Base-by-base conservation (phyloP, 2,797 vertebrate species). In the Bradypodion ventrale region DNA sequence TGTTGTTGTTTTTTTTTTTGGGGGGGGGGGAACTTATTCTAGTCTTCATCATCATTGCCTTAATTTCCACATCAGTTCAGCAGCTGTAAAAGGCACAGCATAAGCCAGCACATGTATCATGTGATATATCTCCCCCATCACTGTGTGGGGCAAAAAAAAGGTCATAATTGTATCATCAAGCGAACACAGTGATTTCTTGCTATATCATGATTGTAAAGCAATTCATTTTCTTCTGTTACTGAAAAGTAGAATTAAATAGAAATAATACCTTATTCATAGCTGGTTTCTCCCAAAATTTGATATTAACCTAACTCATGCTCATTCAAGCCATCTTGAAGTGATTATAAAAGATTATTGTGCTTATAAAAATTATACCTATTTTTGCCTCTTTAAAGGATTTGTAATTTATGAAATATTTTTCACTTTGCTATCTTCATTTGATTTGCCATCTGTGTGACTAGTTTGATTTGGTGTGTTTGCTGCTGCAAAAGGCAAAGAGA, bases 401-500 rank as follows among this genome's bases (percentile, higher is more conserved):
- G 29, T 42, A 77, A 25, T 7, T 27, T 44, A 59, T 80, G 52
- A 29, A n/a, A 25, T 37, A 25, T 72, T 29, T 16, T 88, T 76
- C 78, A 40, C 4, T 44, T 52, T 29, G 2, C 29, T 69, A 6
- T 80, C n/a, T 80, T 9, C 63, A 85, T 5, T 32, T 56, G 10
- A 59, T 42, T 16, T 59, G 63, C 65, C 40, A 65, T 46, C 7
- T 59, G 19, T 44, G 56, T 84, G 56, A 56, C 88, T 85, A 83
- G 6, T 4, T 49, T 60, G 7, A 81, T 90, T 63, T 7, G 68
- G 82, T 65, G 23, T 62, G 66, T 46, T 44, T 88, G 69, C 63
- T 9, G 78, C 83, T 23, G 88, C 27, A 89, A 88, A 85, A 82
- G 42, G 42, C 32, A 82, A 78, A 82, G 35, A 74, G 7, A 81